Evolutionary conservation across 2,113 vertebrate genomes (phyloP).

Genomic region (Paratilapia polleni): DNA sequence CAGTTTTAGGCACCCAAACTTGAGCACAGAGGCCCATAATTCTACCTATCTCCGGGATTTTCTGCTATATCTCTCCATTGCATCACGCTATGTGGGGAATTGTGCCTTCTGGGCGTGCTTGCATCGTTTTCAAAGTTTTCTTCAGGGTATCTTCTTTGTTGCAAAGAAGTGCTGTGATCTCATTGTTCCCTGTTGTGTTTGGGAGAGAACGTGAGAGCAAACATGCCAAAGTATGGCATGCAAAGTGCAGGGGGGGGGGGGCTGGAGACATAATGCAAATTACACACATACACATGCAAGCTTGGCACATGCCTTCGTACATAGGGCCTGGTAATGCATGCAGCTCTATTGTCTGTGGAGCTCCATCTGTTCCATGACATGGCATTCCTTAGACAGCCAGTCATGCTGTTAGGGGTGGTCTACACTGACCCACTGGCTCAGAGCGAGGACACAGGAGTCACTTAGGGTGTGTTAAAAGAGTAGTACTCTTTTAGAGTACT

Average conservation of each 20-base stretch:
- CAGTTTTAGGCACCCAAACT: neutral
- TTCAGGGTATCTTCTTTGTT: neutral
- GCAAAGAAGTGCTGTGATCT: neutral
- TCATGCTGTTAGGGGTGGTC: constrained; percentile 61
- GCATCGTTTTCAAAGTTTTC: constrained; percentile 23
- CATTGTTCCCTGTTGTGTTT: neutral
- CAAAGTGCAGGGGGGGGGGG: neutral
- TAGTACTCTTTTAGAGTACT: neutral
- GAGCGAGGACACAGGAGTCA: constrained; percentile 20
- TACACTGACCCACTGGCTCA: constrained; percentile 28
- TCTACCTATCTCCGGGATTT: constrained; percentile 14
- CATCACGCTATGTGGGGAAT: neutral
- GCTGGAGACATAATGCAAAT: neutral
- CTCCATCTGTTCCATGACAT: constrained; percentile 75
- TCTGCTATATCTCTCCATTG: neutral
- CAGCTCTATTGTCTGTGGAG: constrained; percentile 56
- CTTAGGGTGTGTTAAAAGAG: constrained; percentile 33
- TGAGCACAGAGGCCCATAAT: neutral
- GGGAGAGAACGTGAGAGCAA: neutral
- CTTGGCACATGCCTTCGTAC: constrained; percentile 52
- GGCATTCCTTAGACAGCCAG: constrained; percentile 68
- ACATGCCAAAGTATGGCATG: neutral
- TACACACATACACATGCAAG: neutral
- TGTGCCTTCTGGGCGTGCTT: neutral
- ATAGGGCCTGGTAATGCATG: constrained; percentile 32